These are phyloP conservation scores for Chrysodeixis includens DNA, from an alignment of 2,888 invertebrate genomes.

Conservation along the genomic window DNA sequence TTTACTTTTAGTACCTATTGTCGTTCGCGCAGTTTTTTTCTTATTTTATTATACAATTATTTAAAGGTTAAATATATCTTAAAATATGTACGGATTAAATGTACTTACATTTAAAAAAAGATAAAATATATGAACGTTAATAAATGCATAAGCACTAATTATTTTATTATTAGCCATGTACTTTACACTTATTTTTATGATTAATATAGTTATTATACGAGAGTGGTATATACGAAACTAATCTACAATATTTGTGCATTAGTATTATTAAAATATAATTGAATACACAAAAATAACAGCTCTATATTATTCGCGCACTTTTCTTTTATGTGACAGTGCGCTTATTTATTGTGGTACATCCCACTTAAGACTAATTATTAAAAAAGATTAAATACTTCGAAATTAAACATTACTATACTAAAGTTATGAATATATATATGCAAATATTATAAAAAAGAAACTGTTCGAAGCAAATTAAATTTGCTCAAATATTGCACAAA, in stretches of 20 bases:
- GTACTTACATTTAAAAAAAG: conserved; percentile 41
- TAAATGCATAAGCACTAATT: conserved; percentile 37
- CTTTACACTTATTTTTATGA: conserved; percentile 41
- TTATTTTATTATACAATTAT: conserved; percentile 56
- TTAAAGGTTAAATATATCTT: conserved; percentile 48
- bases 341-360: conserved; percentile 7
- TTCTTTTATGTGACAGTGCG: conserved; percentile 27
- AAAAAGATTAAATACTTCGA: not conserved
- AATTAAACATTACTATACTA: not conserved
- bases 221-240: conserved; percentile 42
- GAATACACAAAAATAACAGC: not conserved
- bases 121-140: conserved; percentile 35
- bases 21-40: conserved; percentile 74
- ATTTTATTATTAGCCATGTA: conserved; percentile 62
- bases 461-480: not conserved
- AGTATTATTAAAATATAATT: conserved; percentile 8
- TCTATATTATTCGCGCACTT: conserved; percentile 20
- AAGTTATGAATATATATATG: not conserved
- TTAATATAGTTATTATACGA: conserved; percentile 30
- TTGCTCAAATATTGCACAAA: not conserved
- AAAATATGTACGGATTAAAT: conserved; percentile 47
- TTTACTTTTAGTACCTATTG: conserved; percentile 68
- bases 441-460: no score
- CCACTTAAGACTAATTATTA: conserved; percentile 9
- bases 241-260: conserved; percentile 15